Evolutionary conservation across 2,888 invertebrate genomes (phyloP), one percentile per base, ranked within the genome.

Genomic region (Rhaphigaster nebulosa): DNA sequence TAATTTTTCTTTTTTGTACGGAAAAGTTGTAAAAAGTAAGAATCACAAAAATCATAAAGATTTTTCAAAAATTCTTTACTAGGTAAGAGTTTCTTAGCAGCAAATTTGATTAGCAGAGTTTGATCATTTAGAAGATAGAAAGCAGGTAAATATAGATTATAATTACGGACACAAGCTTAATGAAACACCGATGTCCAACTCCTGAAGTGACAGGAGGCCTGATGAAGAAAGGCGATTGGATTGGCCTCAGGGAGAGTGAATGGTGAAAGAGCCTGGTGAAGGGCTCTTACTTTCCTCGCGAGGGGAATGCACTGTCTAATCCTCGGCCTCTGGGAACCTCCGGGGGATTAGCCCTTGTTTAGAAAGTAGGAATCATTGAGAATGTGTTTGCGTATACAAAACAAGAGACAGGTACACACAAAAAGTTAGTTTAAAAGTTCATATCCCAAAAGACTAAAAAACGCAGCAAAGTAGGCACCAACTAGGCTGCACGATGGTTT

Each of bases 261-360:
- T 0, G 84, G 84, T 84, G 84, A 84, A 45, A 84, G 84, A 84
- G 84, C 4, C 3, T 4, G 84, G 84, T 41, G 84, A 84, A 84
- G 84, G 84, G 45, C 45, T 2, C n/a, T 45, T 84, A 84, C 84
- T 84, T 84, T 84, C 84, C 50, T 84, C 45, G 8, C 26, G 13
- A 45, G 45, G 26, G 70, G 15, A 38, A 4, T 60, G 70, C 70
- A 70, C n/a, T 13, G 15, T 34, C 70, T 34, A 70, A 70, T 70
- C 34, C 29, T 15, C 23, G 23, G 41, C 26, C 38, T 18, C 80
- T 80, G 80, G 41, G 80, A 80, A 80, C 80, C 5, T 0, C 0
- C 6, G 10, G 10, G 65, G 18, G 65, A 65, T 29, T 29, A 65
- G 18, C 15, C 5, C 60, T n/a, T 60, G 12, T 65, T 65, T 65